Evolutionary conservation across 2,113 vertebrate species (phyloP).

Genomic region (Tilapia sparmanii): DNA sequence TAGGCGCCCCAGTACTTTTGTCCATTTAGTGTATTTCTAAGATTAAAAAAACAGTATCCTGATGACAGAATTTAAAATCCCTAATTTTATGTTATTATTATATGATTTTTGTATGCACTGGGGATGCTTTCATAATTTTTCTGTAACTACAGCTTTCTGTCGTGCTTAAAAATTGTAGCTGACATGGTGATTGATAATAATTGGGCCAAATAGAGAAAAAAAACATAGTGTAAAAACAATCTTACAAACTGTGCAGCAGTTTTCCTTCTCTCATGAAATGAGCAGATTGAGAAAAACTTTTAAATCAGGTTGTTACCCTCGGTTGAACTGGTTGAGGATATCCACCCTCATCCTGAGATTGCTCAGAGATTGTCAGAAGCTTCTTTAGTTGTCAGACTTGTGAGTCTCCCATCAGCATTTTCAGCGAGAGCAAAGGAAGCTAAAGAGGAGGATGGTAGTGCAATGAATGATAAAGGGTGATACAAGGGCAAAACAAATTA

Average conservation of each 20-base stretch:
- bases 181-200: background rate
- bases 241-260: background rate
- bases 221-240: background rate
- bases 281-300: background rate
- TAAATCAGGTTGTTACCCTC: background rate
- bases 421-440: background rate
- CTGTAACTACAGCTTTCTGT: background rate
- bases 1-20: background rate
- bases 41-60: background rate
- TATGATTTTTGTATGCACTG: background rate
- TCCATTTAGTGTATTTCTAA: background rate
- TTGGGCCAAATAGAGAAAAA: background rate
- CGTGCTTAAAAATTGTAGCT: background rate
- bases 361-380: background rate
- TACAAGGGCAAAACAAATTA: background rate
- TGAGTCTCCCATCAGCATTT: background rate
- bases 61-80: background rate
- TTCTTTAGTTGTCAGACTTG: background rate
- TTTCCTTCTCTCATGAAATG: background rate
- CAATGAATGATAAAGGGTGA: background rate
- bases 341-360: background rate
- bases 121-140: background rate
- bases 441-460: background rate
- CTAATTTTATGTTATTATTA: background rate
- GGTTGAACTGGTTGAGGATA: background rate